Base-by-base conservation (phyloP, 2,888 invertebrate species). In the Gibbula magus region DNA sequence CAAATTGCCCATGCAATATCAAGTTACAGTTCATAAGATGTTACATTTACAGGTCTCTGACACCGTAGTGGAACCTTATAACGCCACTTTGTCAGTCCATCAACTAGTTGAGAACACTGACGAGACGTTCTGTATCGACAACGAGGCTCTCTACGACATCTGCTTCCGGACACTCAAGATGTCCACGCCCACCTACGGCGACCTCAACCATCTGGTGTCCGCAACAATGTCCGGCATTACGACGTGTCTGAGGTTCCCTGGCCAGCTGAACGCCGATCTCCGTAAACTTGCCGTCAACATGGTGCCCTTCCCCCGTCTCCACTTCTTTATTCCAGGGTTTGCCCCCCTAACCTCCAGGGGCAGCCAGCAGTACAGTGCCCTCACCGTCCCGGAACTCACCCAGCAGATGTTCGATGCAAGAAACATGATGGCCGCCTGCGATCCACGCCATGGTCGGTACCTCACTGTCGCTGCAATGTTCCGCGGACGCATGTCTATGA, bases 361-460 rank as follows among this genome's bases (percentile, higher is more conserved):
- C 13, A 29, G 61, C 20, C 20, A 61, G 25, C 61, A 61, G 61
- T 22, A 61, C 61, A 8, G 29, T 13, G 61, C 61, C 61, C 22
- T 61, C 25, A 61, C 61, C 13, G 61, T 61, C 16, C 61, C 61
- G 22, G 61, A 61, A 61, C 61, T 61, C 22, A 61, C 61, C 2
- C 61, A 61, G 61, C 61, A 61, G 61, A 61, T 61, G 61, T 61
- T 61, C 8, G 61, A 61, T 29, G 22, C 61, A 22, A 61, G n/a
- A 8, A 61, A 20, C 61, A 61, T 61, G 61, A 22, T 61, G 61
- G 61, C 61, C 22, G 61, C 61, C 20, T 61, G 61, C 16, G 61
- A 61, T 8, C 61, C 61, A 10, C 13, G 61, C 2, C 61, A 61
- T 22, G 61, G 22, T 7, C 61, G 61, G 7, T 61, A 61, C 61